Evolutionary conservation across 2,888 invertebrate species (phyloP), one percentile per base, ranked within the genome.

Genomic region (Monochamus alternatus): DNA sequence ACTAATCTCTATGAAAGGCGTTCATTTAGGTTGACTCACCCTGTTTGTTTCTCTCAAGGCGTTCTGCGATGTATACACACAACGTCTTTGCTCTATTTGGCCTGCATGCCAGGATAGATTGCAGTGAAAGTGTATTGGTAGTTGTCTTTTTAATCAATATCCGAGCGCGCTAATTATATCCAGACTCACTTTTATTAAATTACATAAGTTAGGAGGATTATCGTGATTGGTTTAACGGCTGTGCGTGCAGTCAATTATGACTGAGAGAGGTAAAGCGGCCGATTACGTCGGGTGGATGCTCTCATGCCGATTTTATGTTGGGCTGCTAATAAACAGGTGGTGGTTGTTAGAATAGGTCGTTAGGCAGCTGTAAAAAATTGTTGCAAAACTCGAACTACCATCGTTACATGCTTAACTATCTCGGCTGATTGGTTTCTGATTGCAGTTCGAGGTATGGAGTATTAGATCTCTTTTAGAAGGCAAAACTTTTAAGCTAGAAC

Each of bases 111-210:
- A 60, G 47, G 69, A 60, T 69, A 59, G 47, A 69, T 60, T 69
- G 31, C 69, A 47, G 67, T 59, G 76, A 76, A 76, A 76, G 76
- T 76, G 73, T 74, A 74, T 64, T 70, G 65, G 63, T 68, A 68
- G 9, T 68, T 60, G 60, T 30, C 60, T 47, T 31, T 69, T 60
- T 69, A 69, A 69, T 69, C 69, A 60, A 69, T 69, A 59, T 10
- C 60, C 47, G 12, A 51, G 22, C 14, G 58, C 12, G 63, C 67
- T 74, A 76, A 76, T 76, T 76, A 76, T 71, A 67, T 76, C 74
- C 72, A 74, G 74, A 70, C 65, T 72, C 55, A 47, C 64, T 71
- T 74, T 76, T 76, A 76, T 76, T 76, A 76, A 76, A 76, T 76
- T 76, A 76, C 76, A 58, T 71, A 70, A 70, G 76, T 76, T 76